These are phyloP conservation scores for Campylomormyrus numenius DNA, from an alignment of 2,113 vertebrate genomes.

Conservation along the genomic window DNA sequence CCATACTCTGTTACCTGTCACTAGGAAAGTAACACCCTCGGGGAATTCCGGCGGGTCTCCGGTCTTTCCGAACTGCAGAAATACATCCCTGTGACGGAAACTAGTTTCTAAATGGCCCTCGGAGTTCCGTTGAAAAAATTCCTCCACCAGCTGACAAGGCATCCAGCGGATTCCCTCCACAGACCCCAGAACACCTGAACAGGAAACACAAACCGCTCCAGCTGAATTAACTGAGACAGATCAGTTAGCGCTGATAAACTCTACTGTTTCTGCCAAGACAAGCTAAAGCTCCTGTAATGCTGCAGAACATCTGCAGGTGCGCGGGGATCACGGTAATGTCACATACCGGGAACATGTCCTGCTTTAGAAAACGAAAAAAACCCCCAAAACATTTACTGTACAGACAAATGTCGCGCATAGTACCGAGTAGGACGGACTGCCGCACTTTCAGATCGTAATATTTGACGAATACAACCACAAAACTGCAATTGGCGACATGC, in stretches of 20 bases:
- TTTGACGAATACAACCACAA: background rate
- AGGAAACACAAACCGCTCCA: background rate
- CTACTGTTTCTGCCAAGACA: background rate
- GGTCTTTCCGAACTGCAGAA: slow-evolving; percentile 57
- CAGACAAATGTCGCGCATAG: background rate
- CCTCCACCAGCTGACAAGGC: slow-evolving; percentile 57
- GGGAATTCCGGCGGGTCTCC: slow-evolving; percentile 49
- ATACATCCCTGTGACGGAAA: slow-evolving; percentile 37
- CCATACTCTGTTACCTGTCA: slow-evolving; percentile 44
- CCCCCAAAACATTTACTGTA: background rate
- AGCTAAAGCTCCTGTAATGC: background rate
- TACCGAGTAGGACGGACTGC: background rate
- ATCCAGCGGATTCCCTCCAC: slow-evolving; percentile 46
- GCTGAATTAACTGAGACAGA: background rate
- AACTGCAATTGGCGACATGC: background rate
- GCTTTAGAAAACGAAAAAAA: background rate
- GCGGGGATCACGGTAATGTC: background rate
- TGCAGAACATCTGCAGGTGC: no score
- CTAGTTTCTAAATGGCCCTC: slow-evolving; percentile 34
- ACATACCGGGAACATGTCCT: background rate
- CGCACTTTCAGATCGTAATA: background rate
- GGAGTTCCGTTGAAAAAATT: slow-evolving; percentile 19
- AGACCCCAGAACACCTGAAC: slow-evolving; percentile 25
- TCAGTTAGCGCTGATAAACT: background rate
- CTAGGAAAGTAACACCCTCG: slow-evolving; percentile 52